Evolutionary conservation across 2,888 invertebrate genomes (phyloP).

Genomic region (Ferrisia virgata): DNA sequence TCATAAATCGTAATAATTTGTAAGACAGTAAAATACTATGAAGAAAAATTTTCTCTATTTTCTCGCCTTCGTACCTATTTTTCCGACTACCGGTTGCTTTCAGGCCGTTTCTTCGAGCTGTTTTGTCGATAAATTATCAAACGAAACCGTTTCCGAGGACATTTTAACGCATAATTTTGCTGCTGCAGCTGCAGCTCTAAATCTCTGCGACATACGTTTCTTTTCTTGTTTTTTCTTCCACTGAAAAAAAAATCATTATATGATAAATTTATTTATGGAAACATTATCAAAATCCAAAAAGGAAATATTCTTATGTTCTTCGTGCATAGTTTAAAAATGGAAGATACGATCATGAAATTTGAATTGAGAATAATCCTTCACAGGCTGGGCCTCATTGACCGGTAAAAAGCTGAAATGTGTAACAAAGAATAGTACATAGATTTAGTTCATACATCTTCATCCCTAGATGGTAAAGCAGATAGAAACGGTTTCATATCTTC

Average conservation of each 20-base stretch:
- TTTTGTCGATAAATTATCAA: constrained; percentile 30
- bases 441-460: constrained; percentile 64
- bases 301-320: too few species aligned
- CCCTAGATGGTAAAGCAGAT: constrained; percentile 66
- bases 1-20: neutral
- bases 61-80: neutral
- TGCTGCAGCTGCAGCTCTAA: constrained; percentile 66
- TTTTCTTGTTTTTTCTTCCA: constrained; percentile 69
- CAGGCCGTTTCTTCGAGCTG: constrained; percentile 20
- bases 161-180: constrained; percentile 54
- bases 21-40: too few species aligned
- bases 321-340: too few species aligned
- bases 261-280: neutral
- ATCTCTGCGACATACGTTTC: constrained; percentile 63
- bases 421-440: too few species aligned
- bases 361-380: too few species aligned
- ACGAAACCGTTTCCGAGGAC: constrained; percentile 30
- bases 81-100: neutral
- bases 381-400: too few species aligned
- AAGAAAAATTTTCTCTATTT: neutral
- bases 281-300: too few species aligned
- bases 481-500: constrained; percentile 65
- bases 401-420: too few species aligned
- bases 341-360: too few species aligned
- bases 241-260: constrained; percentile 53